Evolutionary conservation across 1,140 invertebrate species (phyloP).

Genomic region (Atta colombica): DNA sequence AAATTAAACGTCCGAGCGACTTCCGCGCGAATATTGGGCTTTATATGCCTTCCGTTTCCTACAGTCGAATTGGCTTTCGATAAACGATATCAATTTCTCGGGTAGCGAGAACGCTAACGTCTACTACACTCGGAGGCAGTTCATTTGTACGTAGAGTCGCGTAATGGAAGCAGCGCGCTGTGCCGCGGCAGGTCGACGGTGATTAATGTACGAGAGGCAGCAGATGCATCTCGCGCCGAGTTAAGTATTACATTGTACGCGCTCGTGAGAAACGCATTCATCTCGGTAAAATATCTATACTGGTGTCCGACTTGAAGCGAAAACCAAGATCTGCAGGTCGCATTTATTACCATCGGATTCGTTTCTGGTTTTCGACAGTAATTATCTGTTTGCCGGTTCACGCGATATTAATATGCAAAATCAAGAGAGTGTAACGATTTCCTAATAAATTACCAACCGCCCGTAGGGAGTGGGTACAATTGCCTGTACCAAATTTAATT

Average conservation of each 20-base stretch:
- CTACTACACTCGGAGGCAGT: not conserved
- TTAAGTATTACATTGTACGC: conserved; percentile 51
- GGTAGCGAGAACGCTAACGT: conserved; percentile 6
- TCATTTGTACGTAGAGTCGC: conserved; percentile 43
- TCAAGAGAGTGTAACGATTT: not conserved
- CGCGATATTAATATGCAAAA: conserved; percentile 26
- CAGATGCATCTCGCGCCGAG: conserved; percentile 44
- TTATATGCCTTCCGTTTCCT: conserved; percentile 4
- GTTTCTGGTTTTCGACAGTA: not conserved
- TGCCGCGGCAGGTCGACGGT: conserved; percentile 10
- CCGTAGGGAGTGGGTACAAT: not conserved
- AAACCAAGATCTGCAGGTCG: not conserved
- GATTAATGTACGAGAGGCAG: conserved; percentile 48
- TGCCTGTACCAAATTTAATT: conserved; percentile 29
- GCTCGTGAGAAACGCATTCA: conserved; percentile 25
- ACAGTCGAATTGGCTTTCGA: not conserved
- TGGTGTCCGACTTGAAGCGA: not conserved
- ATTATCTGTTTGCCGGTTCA: not conserved
- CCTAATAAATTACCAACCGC: conserved; percentile 5
- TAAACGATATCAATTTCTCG: conserved; percentile 48
- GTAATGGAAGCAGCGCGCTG: conserved; percentile 23
- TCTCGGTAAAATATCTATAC: conserved; percentile 38
- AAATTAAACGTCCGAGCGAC: not conserved
- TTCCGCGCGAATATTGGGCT: conserved; percentile 9
- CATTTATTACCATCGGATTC: not conserved